A percentile compares a stretch with the other conserved stretches of the same genome.
Conservation (phyloP, 2,797 vertebrate species). For the Babyrousa celebensis region DNA sequence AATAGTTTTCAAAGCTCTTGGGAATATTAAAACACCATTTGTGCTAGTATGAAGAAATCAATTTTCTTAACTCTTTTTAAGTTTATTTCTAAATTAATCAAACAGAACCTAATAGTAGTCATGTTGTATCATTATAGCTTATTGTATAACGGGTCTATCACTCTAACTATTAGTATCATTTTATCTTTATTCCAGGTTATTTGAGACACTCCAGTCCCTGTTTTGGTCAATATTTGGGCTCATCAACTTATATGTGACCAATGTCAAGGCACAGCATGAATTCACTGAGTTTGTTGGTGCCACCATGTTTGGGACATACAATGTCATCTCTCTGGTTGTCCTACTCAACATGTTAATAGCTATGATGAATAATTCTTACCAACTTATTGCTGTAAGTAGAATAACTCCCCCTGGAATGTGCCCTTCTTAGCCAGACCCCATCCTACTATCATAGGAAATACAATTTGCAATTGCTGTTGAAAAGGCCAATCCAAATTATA, state of each 20-base stretch:
- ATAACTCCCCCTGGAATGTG: not conserved
- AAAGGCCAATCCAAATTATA: not conserved
- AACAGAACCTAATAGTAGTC: not conserved
- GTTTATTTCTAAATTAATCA: constrained; percentile 28
- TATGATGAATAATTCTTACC: constrained; percentile 99
- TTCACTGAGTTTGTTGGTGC: constrained; percentile 98
- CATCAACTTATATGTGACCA: constrained; percentile 98
- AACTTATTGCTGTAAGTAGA: constrained; percentile 98
- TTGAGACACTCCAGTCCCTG: constrained; percentile 98
- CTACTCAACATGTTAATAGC: constrained; percentile 99
- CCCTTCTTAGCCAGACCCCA: not conserved
- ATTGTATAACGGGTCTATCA: not conserved
- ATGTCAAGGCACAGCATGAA: constrained; percentile 95
- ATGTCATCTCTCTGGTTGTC: constrained; percentile 98
- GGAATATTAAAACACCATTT: not conserved
- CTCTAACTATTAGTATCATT: not conserved
- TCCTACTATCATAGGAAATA: not conserved
- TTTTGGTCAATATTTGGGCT: constrained; percentile 99
- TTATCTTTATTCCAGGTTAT: constrained; percentile 93
- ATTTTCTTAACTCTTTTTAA: not conserved
- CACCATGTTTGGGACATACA: constrained; percentile 99
- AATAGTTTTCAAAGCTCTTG: not conserved
- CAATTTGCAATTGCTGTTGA: not conserved
- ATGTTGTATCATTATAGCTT: not conserved
- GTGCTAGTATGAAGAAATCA: not conserved